Evolutionary conservation across 2,113 vertebrate species (phyloP), one percentile per base, ranked within the genome.

Genomic region (Epinephelus cyanopodus): DNA sequence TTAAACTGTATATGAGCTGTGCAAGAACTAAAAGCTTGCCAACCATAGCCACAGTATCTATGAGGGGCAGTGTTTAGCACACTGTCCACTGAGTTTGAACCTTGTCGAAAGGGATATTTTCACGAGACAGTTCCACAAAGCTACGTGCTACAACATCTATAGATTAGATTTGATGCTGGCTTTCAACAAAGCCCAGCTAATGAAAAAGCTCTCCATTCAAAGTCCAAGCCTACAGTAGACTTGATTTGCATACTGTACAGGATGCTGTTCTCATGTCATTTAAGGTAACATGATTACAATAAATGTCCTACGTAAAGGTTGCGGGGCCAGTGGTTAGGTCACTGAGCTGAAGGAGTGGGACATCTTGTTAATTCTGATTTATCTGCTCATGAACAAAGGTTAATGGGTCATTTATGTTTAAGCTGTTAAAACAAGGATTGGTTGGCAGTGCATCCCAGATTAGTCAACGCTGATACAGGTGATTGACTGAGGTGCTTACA

Each of bases 281-380:
- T 60, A 23, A 61, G 50, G 56, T 57, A 72, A 78, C 69, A 57
- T 27, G 15, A 56, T 52, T 33, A 77, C 42, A 56, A 54, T 54
- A 66, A 25, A 37, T 64, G 65, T 37, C 19, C 57, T 14, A 15
- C 3, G 6, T 61, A 71, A 62, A 68, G 71, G 69, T 61, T 71
- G 2, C 60, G 74, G 78, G 67, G 65, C 86, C 53, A 74, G 6
- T 60, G 19, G 72, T 77, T 27, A 23, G 71, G 79, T 61, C 65
- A 7, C n/a, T 82, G 19, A 45, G 54, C 70, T 60, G 52, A 64
- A 63, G 65, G 63, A 53, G 25, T 3, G 54, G 14, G 48, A 61
- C 74, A 39, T 58, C 11, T 79, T 57, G 76, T 88, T 88, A 79
- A 81, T 79, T 77, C 63, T 67, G 81, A 82, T 33, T 12, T 79